Conservation (phyloP, 2,113 vertebrate species). For the Macrotus californicus region DNA sequence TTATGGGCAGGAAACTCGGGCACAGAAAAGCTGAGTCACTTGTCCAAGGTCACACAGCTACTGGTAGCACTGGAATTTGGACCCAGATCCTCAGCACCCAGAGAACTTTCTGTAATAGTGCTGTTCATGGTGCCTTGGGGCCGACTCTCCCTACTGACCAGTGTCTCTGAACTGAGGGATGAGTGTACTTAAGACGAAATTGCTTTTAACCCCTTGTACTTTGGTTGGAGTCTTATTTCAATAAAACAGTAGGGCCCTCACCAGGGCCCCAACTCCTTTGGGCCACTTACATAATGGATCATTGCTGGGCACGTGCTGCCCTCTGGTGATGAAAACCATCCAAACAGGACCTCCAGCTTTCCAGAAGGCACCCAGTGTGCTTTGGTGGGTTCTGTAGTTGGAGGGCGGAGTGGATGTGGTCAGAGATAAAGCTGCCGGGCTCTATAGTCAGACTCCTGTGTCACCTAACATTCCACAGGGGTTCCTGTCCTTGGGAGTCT, state of each 20-base stretch:
- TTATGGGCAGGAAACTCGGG: not conserved
- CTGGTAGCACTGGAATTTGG: not conserved
- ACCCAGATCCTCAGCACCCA: not conserved
- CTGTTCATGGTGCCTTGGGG: not conserved
- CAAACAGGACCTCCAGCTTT: not conserved
- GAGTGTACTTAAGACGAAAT: not conserved
- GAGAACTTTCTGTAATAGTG: not conserved
- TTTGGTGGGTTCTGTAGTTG: not conserved
- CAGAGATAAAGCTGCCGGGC: not conserved
- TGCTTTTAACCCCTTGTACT: not conserved
- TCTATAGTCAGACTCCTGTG: not conserved
- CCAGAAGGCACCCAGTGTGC: not conserved
- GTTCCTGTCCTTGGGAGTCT: no score
- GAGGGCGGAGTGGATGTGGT: not conserved
- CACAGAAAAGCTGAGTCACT: not conserved
- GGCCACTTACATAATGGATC: not conserved
- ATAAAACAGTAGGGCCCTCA: not conserved
- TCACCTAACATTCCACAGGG: not conserved
- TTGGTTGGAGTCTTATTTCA: not conserved
- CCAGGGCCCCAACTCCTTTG: not conserved
- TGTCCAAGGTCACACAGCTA: not conserved
- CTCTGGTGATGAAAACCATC: conserved; percentile 23
- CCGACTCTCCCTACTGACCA: not conserved
- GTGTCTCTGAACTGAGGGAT: not conserved
- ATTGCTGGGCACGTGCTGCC: conserved; percentile 16